Evolutionary conservation across 1,140 invertebrate species (phyloP).

Genomic region (Diorhabda carinulata): DNA sequence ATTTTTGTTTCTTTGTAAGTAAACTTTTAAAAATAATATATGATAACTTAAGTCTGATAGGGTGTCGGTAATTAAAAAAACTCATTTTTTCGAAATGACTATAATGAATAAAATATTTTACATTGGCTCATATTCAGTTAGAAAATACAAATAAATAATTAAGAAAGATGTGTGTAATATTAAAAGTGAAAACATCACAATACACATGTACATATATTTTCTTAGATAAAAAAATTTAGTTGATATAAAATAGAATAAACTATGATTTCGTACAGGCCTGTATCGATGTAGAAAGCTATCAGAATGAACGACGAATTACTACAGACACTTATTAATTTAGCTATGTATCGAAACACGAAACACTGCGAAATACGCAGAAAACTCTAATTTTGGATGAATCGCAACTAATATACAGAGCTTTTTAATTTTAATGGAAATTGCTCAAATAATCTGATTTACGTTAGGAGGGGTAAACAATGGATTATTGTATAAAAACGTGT

Average conservation of each 20-base stretch:
- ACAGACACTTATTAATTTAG: not conserved
- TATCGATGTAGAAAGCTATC: not conserved
- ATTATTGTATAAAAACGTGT: too few species aligned
- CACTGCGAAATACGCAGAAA: not conserved
- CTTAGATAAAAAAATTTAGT: not conserved
- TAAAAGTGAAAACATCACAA: not conserved
- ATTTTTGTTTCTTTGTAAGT: too few species aligned
- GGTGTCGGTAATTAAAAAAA: not conserved
- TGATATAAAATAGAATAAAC: not conserved
- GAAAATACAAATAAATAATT: not conserved
- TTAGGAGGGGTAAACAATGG: too few species aligned
- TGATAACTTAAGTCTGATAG: too few species aligned
- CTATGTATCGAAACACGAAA: not conserved
- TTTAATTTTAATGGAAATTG: too few species aligned
- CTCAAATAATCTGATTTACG: too few species aligned
- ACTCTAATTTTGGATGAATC: not conserved
- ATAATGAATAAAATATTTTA: conserved; percentile 1
- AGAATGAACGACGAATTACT: not conserved
- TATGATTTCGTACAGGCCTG: not conserved
- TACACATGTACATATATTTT: not conserved
- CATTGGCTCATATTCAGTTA: not conserved
- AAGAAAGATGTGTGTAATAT: not conserved
- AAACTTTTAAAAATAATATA: too few species aligned
- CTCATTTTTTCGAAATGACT: not conserved
- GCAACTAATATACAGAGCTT: not conserved